Evolutionary conservation across 2,113 vertebrate species (phyloP).

Genomic region (Lophochroa leadbeateri): DNA sequence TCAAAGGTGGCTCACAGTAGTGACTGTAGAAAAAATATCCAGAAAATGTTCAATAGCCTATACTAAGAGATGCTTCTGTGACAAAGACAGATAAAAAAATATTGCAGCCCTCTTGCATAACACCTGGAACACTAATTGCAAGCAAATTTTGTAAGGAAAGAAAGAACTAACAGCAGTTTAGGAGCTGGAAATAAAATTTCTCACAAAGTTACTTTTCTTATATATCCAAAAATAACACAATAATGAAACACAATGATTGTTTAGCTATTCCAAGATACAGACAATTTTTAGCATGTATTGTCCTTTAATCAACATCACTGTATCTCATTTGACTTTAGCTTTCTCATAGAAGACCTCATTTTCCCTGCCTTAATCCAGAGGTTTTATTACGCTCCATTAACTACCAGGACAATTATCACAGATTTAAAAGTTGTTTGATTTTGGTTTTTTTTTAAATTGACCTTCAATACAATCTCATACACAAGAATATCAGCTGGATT

Average conservation of each 20-base stretch:
- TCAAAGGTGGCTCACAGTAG: not conserved
- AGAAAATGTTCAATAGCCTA: not conserved
- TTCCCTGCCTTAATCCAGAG: not conserved
- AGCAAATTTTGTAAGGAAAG: not conserved
- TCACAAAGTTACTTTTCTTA: not conserved
- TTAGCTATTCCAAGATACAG: not conserved
- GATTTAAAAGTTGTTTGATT: not conserved
- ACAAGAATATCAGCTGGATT: not conserved
- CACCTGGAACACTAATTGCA: not conserved
- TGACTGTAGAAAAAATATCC: not conserved
- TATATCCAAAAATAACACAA: not conserved
- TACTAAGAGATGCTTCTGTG: not conserved
- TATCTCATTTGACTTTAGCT: not conserved
- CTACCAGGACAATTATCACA: not conserved
- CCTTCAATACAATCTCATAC: not conserved
- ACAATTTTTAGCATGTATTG: not conserved
- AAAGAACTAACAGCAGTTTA: not conserved
- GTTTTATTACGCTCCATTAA: not conserved
- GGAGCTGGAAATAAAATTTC: not conserved
- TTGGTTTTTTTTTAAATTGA: not conserved
- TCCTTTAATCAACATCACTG: not conserved
- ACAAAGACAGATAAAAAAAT: not conserved
- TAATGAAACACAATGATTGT: not conserved
- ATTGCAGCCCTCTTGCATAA: not conserved
- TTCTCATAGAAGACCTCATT: not conserved